Evolutionary conservation across 2,113 vertebrate genomes (phyloP).

Genomic region (Thinocorus orbignyianus): DNA sequence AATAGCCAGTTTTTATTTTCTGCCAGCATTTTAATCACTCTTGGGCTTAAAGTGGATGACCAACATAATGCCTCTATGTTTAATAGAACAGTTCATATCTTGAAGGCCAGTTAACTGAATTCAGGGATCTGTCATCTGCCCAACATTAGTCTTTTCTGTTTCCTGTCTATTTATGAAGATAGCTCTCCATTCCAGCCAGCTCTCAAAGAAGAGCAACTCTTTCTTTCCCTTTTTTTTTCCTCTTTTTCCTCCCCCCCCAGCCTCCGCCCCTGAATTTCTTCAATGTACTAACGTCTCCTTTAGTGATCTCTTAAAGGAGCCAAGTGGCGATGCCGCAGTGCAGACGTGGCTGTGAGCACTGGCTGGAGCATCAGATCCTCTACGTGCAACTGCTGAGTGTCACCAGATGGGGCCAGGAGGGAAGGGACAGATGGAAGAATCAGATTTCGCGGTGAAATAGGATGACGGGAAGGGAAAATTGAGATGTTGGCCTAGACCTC

Average conservation of each 20-base stretch:
- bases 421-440: not conserved
- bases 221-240: not conserved
- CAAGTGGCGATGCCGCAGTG: not conserved
- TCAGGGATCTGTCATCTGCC: slow-evolving; percentile 92
- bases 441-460: not conserved
- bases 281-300: not conserved
- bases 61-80: slow-evolving; percentile 90
- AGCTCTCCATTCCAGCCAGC: slow-evolving; percentile 69
- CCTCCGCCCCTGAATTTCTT: slow-evolving; percentile 7
- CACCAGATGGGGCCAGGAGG: slow-evolving; percentile 1
- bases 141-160: slow-evolving; percentile 86
- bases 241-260: too few relatives aligned
- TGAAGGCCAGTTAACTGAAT: slow-evolving; percentile 87
- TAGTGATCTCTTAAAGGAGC: slow-evolving; percentile 3
- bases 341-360: not conserved
- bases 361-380: not conserved
- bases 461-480: not conserved
- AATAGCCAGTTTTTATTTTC: slow-evolving; percentile 90
- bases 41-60: slow-evolving; percentile 82
- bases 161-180: slow-evolving; percentile 82
- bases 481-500: not conserved
- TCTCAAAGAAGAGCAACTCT: slow-evolving; percentile 59
- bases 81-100: slow-evolving; percentile 85
- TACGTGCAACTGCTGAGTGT: not conserved
- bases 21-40: slow-evolving; percentile 93